Evolutionary conservation across 2,888 invertebrate species (phyloP).

Genomic region (Choristoneura rosaceana): DNA sequence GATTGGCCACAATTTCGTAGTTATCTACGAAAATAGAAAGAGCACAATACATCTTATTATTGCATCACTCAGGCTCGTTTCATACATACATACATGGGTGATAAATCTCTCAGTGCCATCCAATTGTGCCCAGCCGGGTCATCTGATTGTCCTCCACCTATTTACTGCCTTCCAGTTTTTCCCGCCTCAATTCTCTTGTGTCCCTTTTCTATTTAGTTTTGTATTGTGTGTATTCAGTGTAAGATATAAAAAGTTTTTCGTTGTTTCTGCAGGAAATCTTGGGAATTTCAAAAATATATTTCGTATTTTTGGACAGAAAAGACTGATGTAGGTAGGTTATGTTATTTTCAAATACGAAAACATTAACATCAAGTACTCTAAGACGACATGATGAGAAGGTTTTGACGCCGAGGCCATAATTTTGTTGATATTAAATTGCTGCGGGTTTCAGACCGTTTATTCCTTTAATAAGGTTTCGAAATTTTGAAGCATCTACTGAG

Average conservation of each 20-base stretch:
- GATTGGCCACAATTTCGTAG: slow-evolving; percentile 34
- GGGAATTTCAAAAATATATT: background rate
- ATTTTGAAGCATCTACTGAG: too few relatives aligned
- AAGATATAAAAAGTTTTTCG: slow-evolving; percentile 52
- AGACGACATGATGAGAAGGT: too few relatives aligned
- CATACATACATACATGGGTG: slow-evolving; percentile 57
- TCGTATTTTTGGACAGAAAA: background rate
- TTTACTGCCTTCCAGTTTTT: slow-evolving; percentile 72
- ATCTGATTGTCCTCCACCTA: slow-evolving; percentile 76
- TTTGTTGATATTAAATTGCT: background rate
- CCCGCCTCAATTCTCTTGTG: slow-evolving; percentile 78
- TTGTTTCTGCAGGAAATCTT: slow-evolving; percentile 44
- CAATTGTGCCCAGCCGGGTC: slow-evolving; percentile 81
- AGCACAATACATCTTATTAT: slow-evolving; percentile 49
- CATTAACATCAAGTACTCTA: background rate
- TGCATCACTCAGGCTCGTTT: slow-evolving; percentile 52
- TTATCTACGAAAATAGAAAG: slow-evolving; percentile 29
- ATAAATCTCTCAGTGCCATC: slow-evolving; percentile 73
- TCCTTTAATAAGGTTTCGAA: too few relatives aligned
- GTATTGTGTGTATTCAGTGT: slow-evolving; percentile 61
- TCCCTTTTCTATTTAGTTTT: slow-evolving; percentile 73
- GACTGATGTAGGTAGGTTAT: too few relatives aligned
- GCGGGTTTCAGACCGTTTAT: too few relatives aligned
- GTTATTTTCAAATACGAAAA: background rate
- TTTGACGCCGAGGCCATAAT: background rate